phyloP scores from a whole-genome alignment of 2,113 vertebrate species.

The Turdus rufiventris region DNA sequence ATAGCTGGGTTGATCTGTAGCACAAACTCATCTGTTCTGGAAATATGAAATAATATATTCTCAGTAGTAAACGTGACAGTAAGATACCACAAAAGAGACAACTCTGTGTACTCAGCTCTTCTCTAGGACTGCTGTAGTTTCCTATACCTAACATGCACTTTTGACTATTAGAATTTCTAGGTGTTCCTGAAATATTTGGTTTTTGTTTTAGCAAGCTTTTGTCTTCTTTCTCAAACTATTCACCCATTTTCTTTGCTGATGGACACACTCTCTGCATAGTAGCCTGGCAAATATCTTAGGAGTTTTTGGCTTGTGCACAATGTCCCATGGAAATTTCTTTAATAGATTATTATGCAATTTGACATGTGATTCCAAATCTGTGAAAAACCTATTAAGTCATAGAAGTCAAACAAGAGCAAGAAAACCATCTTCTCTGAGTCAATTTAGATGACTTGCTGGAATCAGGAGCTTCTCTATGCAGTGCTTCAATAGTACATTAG shows the following conservation, averaged over 20 bases:
- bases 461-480: not conserved
- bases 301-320: not conserved
- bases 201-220: not conserved
- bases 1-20: not conserved
- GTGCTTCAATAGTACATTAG: not conserved
- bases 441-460: not conserved
- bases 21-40: not conserved
- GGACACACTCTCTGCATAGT: not conserved
- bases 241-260: not conserved
- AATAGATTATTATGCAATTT: not conserved
- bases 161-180: not conserved
- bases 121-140: not conserved
- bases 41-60: not conserved
- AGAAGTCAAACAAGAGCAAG: not conserved
- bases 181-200: rapidly evolving
- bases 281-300: not conserved
- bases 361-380: not conserved
- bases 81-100: not conserved
- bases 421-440: not conserved
- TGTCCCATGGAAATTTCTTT: not conserved
- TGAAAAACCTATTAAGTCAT: not conserved
- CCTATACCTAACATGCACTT: not conserved
- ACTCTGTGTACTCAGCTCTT: not conserved
- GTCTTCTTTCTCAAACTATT: not conserved
- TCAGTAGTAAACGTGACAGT: not conserved